Evolutionary conservation across 2,797 vertebrate genomes (phyloP).

Genomic region (Oryzias sinensis): DNA sequence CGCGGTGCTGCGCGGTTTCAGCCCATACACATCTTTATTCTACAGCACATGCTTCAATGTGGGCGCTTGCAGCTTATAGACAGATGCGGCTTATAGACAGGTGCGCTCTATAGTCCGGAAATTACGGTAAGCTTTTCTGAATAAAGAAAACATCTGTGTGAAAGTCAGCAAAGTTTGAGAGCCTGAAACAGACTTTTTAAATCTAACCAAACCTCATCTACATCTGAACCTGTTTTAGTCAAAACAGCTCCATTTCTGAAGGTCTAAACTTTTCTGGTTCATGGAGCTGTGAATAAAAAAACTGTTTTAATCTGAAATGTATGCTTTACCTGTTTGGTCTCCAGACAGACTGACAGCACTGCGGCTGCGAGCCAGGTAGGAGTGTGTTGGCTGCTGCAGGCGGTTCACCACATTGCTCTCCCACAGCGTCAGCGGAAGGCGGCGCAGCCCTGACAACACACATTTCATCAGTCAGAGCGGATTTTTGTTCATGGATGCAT

Average conservation of each 20-base stretch:
- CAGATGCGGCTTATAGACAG: no score
- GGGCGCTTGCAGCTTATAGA: no score
- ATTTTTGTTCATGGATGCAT: constrained; percentile 2
- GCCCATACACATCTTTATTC: no score
- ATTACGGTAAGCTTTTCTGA: no score
- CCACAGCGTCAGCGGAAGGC: constrained; percentile 90
- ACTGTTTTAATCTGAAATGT: background rate
- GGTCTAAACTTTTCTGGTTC: no score
- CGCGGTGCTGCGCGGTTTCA: no score
- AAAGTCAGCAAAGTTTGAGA: no score
- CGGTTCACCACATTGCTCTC: constrained; percentile 93
- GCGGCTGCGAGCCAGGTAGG: constrained; percentile 94
- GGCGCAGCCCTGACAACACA: constrained; percentile 80
- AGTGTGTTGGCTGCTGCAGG: constrained; percentile 94
- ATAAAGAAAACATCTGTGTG: no score
- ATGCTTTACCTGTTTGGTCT: constrained; percentile 84
- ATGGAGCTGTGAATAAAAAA: no score
- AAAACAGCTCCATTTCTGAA: no score
- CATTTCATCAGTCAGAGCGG: constrained; percentile 20
- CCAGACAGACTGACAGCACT: constrained; percentile 92
- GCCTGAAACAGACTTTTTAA: constrained; percentile 38
- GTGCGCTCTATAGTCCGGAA: no score
- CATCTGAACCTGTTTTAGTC: constrained; percentile 17
- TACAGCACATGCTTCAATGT: no score
- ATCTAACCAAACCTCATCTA: constrained; percentile 61